Evolutionary conservation across 2,113 vertebrate genomes (phyloP).

Genomic region (Mustela lutreola): DNA sequence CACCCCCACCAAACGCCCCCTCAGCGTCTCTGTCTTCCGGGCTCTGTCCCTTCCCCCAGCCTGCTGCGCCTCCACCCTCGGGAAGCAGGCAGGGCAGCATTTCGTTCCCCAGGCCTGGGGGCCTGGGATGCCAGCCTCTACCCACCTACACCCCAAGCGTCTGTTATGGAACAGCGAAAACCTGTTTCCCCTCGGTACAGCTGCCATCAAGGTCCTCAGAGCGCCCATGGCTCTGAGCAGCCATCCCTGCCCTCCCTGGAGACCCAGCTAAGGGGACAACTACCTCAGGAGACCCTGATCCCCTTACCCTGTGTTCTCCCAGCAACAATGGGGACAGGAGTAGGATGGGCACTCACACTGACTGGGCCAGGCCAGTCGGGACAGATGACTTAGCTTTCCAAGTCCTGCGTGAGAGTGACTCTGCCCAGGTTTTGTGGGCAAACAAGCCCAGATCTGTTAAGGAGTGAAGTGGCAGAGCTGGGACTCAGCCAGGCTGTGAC

Average conservation of each 20-base stretch:
- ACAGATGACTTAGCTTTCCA: not conserved
- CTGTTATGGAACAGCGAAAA: not conserved
- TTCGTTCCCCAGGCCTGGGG: not conserved
- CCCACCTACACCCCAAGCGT: not conserved
- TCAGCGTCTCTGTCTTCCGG: not conserved
- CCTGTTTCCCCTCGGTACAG: not conserved
- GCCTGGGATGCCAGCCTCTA: not conserved
- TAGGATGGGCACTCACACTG: not conserved
- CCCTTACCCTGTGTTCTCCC: not conserved
- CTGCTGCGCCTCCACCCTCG: not conserved
- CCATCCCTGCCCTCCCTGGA: not conserved
- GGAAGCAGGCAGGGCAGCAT: too few relatives aligned
- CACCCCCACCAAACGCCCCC: not conserved
- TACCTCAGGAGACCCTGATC: not conserved
- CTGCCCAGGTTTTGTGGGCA: conserved; percentile 14
- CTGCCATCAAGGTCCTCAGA: not conserved
- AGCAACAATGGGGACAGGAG: not conserved
- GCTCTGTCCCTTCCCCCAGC: not conserved
- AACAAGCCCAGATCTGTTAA: conserved; percentile 37
- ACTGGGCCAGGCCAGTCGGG: not conserved
- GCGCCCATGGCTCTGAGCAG: not conserved
- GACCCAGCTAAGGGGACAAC: not conserved
- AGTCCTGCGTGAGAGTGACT: not conserved
- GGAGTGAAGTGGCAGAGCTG: conserved; percentile 28
- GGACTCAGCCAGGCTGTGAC: conserved; percentile 28